Conservation (phyloP, 2,797 vertebrate genomes). For the Antrozous pallidus region DNA sequence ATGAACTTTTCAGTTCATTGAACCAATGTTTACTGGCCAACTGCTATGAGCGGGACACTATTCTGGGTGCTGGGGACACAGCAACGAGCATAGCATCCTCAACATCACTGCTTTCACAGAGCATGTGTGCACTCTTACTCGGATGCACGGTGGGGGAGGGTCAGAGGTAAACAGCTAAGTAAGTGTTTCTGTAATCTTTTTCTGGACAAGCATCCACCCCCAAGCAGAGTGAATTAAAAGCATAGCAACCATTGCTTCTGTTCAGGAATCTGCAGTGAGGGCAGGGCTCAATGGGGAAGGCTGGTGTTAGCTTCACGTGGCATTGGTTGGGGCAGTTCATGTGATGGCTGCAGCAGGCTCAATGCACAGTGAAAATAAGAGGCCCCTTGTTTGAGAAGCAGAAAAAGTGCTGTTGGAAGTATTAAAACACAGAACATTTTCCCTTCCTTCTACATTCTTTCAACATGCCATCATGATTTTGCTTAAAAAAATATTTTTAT, state of each 20-base stretch:
- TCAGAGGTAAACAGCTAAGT: neutral
- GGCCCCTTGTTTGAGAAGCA: neutral
- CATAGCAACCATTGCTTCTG: neutral
- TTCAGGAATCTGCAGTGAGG: neutral
- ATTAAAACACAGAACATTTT: neutral
- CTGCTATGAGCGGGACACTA: no score
- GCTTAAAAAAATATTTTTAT: neutral
- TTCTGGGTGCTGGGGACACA: neutral
- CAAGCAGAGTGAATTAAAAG: neutral
- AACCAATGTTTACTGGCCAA: neutral
- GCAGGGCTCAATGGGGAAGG: neutral
- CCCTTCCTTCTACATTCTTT: neutral
- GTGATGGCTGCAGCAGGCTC: neutral
- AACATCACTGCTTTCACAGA: neutral
- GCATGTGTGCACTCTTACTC: neutral
- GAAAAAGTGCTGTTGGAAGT: neutral
- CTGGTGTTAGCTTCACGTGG: accelerated
- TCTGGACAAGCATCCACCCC: neutral
- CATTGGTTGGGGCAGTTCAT: neutral
- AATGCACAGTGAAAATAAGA: neutral
- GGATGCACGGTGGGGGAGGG: no score
- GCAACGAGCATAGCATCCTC: neutral
- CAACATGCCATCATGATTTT: neutral
- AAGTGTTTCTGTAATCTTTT: neutral
- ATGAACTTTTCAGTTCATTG: neutral